Evolutionary conservation across 2,888 invertebrate species (phyloP), one percentile per base, ranked within the genome.

Genomic region (Halictus quadricinctus): DNA sequence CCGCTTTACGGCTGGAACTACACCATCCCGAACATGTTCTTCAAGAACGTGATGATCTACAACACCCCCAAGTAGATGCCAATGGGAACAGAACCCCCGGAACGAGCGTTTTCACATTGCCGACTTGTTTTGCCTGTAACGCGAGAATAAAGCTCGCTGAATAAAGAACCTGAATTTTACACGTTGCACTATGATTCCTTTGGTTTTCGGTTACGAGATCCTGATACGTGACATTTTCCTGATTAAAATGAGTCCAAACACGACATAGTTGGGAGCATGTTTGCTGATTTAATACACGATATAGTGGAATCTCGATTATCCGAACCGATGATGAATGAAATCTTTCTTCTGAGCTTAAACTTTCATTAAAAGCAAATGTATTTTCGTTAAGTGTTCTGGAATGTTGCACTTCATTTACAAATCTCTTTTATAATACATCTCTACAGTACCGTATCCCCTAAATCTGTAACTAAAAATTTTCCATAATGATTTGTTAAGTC

Each of bases 1-100:
- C 96, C 95, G 25, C 93, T 95, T 83, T 81, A 91, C 70, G 94
- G 94, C 80, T 93, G 93, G 89, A 95, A 94, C 95, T 95, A 95
- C 94, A 92, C 95, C 73, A 95, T 96, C 81, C 96, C 96, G 48
- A 96, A 96, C 94, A 95, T 96, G 95, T 96, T 93, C 95, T 95
- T 96, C 93, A 95, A 96, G 94, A 96, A 96, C 91, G 95, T 96
- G 8, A 84, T 91, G 74, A 95, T 96, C 90, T 95, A 95, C 93
- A 95, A 96, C 92, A 94, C 95, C 60, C 94, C 95, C 12, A 25
- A 73, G 29, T 66, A 66, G 21, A 75, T 81, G 21, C 83, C 43
- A 10, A 78, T 78, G 73, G 15, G 0, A 18, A 21, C 36, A 10
- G 41, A 29, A 29, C 2, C 15, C 7, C 2, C 15, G 7, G 29